Evolutionary conservation across 1,140 invertebrate species (phyloP), one percentile per base, ranked within the genome.

Genomic region (Aphis craccivora): DNA sequence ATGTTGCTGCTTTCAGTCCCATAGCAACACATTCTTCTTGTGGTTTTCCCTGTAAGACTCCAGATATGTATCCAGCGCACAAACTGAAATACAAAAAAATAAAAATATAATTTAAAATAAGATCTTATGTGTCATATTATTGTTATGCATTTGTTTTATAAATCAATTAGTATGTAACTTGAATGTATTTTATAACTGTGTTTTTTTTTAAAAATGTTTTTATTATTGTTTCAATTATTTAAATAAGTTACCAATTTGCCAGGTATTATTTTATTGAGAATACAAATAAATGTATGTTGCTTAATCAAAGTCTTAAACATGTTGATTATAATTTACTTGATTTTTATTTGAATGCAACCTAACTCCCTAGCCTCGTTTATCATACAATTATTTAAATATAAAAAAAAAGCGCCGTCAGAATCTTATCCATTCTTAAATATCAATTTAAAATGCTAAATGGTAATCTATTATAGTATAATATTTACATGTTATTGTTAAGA

Each of bases 51-150:
- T 30, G 45, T 67, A 94, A 94, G 22, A 94, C 81, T 37, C 94
- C 94, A 40, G 93, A 93, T 37, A 94, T 94, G 40, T 94, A 93
- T 40, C 94, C 94, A 22, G 94, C 94, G 6, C 94, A 94, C 40
- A 93, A 43, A 90, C 94, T 94, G 89, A n/a, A 94, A 93, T 35
- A 93, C 3, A 93, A 51, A 86, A 86, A 43, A 40, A 40, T 84
- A 40, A 40, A 40, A 11, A 84, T 40, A 45, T 11, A 43, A 43
- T 37, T n/a, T 51, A 18, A 18, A 18, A 76, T 76, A 23, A 53
- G 6, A 23, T 53, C 1, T 6, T 14, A n/a, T 67, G 60, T 67
- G 30, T 67, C 60, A 67, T n/a, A 67, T 30, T 67, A n/a, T 67
- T 67, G 5, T n/a, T 67, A 18, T 67, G 11, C 18, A 67, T n/a